These are phyloP conservation scores for Priapulus caudatus DNA, from an alignment of 2,888 invertebrate species.

Conservation along the genomic window DNA sequence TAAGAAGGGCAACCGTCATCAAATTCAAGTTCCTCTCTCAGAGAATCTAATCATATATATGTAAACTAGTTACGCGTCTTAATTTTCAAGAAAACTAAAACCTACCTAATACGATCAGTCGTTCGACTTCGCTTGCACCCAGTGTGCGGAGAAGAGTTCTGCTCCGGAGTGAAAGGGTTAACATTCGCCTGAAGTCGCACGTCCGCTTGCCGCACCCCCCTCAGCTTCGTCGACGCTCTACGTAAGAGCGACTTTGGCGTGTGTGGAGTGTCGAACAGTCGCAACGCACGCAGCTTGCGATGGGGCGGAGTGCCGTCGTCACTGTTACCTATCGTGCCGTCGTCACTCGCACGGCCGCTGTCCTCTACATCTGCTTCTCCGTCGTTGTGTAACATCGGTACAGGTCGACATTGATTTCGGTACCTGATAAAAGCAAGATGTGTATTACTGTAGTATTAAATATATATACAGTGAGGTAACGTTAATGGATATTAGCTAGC, in stretches of 20 bases:
- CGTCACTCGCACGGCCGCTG: neutral
- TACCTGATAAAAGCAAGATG: no score
- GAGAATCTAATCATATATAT: no score
- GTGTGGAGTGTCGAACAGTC: constrained; percentile 69
- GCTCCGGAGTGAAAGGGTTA: constrained; percentile 1
- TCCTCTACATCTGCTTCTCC: neutral
- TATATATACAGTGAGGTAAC: no score
- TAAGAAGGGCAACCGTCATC: no score
- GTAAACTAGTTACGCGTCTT: no score
- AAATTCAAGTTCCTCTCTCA: no score
- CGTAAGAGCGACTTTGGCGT: constrained; percentile 70
- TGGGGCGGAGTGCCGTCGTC: constrained; percentile 44
- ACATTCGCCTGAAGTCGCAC: neutral
- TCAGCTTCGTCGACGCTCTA: constrained; percentile 40
- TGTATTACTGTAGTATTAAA: no score
- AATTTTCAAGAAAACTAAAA: no score
- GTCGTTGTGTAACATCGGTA: no score
- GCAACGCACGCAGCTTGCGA: constrained; percentile 47
- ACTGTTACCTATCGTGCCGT: neutral
- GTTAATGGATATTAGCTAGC: no score
- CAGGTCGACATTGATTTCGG: no score
- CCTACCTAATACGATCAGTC: neutral
- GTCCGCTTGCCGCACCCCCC: neutral
- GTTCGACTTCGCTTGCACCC: neutral
- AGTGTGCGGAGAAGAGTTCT: neutral